These are phyloP conservation scores for Vanessa tameamea DNA, from an alignment of 1,140 invertebrate species.

Conservation along the genomic window DNA sequence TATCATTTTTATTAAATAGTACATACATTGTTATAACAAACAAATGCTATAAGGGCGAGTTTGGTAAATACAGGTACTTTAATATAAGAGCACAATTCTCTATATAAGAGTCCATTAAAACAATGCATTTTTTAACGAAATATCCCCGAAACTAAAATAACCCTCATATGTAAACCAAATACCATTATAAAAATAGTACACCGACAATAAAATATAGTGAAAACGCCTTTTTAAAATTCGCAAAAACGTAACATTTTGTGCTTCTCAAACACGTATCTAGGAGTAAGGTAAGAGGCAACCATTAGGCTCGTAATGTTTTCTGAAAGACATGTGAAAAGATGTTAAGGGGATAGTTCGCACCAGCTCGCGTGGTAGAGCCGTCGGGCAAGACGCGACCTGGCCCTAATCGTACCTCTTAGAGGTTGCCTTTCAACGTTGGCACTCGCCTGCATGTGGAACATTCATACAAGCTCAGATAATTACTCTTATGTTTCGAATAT, in stretches of 20 bases:
- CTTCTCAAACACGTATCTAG: conserved; percentile 11
- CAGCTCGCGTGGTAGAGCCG: conserved; percentile 4
- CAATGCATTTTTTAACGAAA: too few species aligned
- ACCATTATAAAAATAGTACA: neutral
- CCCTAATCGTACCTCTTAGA: conserved; percentile 21
- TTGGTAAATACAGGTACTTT: too few species aligned
- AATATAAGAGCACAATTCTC: too few species aligned
- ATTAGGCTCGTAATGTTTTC: conserved; percentile 27
- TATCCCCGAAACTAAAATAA: too few species aligned
- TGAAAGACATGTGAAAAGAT: conserved; percentile 27
- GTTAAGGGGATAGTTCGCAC: conserved; percentile 26
- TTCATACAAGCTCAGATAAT: neutral
- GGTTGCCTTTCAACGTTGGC: neutral
- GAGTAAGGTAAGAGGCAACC: conserved; percentile 15
- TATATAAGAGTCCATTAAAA: too few species aligned
- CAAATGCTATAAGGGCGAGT: too few species aligned
- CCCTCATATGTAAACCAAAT: too few species aligned
- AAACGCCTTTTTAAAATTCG: neutral
- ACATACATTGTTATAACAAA: too few species aligned
- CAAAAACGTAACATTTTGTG: neutral
- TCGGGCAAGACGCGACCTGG: conserved; percentile 22
- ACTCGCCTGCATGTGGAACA: conserved; percentile 5
- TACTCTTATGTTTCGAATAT: neutral
- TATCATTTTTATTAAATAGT: too few species aligned
- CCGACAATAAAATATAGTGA: neutral